Evolutionary conservation across 2,888 invertebrate species (phyloP), one percentile per base, ranked within the genome.

Genomic region (Mellilla xanthometata): DNA sequence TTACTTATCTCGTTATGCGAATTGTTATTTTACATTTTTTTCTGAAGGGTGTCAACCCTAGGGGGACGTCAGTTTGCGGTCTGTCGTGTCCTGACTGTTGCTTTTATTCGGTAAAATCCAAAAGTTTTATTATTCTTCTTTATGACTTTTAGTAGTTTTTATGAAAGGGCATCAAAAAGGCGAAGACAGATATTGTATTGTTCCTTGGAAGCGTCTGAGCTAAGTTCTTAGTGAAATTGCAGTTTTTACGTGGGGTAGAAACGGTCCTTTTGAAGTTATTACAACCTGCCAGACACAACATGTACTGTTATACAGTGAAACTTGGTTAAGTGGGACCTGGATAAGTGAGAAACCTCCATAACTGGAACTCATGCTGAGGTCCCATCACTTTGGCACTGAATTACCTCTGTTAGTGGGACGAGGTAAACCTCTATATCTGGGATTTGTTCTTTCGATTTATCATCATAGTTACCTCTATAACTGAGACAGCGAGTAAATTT

Each of bases 1-100:
- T 86, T 81, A 82, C 78, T 87, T 88, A 87, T 87, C 87, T 83
- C 76, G 74, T 85, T 81, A 76, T 75, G 73, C 79, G 83, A 81
- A 84, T 83, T 82, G 84, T 83, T 81, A 83, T 82, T 80, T 72
- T 74, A 69, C 65, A 67, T 74, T 74, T 80, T n/a, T n/a, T 77
- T 68, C 68, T 65, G 68, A 67, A 68, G 79, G 81, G 81, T 71
- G 72, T 56, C 73, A 73, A 52, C 72, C 76, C 72, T 75, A 61
- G 22, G 27, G 43, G 39, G 39, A 46, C 48, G 55, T 56, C 60
- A 56, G 44, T 56, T 42, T 58, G 60, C 45, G 60, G 60, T 54
- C 48, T 44, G 32, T n/a, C 27, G 36, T 39, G 49, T 46, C 45
- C 36, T 45, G 31, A 29, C 24, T 39, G 39, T 49, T 41, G 44